These are phyloP conservation scores for Brachionus manjavacas DNA, from an alignment of 1,140 invertebrate species.

Conservation along the genomic window DNA sequence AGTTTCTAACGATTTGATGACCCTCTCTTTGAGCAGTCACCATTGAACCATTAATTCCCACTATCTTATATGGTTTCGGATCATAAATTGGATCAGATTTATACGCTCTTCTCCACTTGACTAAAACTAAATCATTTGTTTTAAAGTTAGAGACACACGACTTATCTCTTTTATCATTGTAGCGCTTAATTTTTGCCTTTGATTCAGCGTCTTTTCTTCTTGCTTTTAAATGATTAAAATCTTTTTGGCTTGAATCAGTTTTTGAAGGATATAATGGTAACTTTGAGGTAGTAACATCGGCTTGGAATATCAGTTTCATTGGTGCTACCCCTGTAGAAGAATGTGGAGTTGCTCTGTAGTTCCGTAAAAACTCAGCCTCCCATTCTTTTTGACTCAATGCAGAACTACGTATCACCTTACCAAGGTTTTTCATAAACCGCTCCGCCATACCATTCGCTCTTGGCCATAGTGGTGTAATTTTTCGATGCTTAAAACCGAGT, in stretches of 20 bases:
- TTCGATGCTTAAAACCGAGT: slow-evolving; percentile 42
- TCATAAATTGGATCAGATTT: background rate
- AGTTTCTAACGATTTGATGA: too few species aligned
- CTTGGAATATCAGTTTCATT: background rate
- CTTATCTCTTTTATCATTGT: too few species aligned
- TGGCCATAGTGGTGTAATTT: slow-evolving; percentile 44
- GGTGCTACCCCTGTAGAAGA: background rate
- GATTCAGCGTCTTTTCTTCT: too few species aligned
- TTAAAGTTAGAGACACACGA: background rate
- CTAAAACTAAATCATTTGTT: background rate
- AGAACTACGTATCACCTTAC: background rate
- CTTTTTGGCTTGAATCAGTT: background rate
- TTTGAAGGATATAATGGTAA: background rate
- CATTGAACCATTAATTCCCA: too few species aligned
- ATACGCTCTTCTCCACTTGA: background rate
- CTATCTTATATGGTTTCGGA: too few species aligned
- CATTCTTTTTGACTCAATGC: background rate
- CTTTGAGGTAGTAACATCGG: background rate
- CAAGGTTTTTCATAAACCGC: slow-evolving; percentile 35
- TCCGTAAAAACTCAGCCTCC: background rate
- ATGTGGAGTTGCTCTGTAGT: background rate
- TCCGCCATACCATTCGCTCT: slow-evolving; percentile 44
- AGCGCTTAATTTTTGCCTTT: too few species aligned
- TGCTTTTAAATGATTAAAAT: background rate
- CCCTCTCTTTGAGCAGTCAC: too few species aligned